These are phyloP conservation scores for Leptarthrus brevirostris DNA, from an alignment of 2,888 invertebrate genomes.

Conservation along the genomic window DNA sequence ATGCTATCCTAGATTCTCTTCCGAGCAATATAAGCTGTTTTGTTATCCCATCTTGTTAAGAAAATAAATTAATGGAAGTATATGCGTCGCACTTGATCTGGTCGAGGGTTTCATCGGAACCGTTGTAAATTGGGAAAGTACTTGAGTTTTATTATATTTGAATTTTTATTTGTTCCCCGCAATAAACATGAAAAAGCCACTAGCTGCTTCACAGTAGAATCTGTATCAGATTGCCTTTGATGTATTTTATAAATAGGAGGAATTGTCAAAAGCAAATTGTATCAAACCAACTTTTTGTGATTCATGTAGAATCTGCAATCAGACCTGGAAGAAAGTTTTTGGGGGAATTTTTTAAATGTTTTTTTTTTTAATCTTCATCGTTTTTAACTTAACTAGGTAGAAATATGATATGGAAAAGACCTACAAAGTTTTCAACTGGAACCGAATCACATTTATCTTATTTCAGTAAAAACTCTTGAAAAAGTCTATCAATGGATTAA, in stretches of 20 bases:
- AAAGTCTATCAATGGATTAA: constrained; percentile 16
- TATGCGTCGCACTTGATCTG: not conserved
- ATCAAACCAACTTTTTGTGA: not conserved
- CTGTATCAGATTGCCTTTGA: not conserved
- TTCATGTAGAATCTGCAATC: not conserved
- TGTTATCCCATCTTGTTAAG: not conserved
- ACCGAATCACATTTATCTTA: too few species aligned
- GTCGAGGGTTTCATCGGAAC: constrained; percentile 12
- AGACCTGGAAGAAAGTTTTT: too few species aligned
- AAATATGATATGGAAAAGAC: too few species aligned
- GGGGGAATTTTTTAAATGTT: not conserved
- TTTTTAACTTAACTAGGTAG: too few species aligned
- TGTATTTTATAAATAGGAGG: not conserved
- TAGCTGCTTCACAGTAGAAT: not conserved
- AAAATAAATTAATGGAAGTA: not conserved
- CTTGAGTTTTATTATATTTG: not conserved
- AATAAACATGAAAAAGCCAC: not conserved
- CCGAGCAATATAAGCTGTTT: not conserved
- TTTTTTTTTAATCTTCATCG: too few species aligned
- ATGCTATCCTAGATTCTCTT: not conserved
- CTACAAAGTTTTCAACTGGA: too few species aligned
- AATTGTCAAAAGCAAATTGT: not conserved
- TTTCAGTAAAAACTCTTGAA: too few species aligned
- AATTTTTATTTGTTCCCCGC: not conserved
- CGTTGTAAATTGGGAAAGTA: constrained; percentile 1